Base-by-base conservation (phyloP, 2,113 vertebrate genomes). In the Menidia beryllina region DNA sequence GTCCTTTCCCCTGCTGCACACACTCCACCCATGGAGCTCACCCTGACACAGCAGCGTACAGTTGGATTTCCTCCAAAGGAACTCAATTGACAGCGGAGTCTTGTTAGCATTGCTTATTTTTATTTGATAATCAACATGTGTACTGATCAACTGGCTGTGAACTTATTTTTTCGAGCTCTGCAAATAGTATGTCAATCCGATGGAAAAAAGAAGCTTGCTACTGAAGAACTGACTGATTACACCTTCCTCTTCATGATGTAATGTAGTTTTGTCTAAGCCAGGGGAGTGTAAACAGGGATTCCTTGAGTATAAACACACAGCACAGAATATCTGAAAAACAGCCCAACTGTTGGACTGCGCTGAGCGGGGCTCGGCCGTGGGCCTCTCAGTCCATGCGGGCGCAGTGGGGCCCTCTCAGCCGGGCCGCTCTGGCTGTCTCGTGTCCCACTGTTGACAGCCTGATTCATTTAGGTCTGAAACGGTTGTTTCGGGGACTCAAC, bases 251-350 rank as follows among this genome's bases (percentile, higher is more conserved):
- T 58, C 41, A 34, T 66, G 66, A 62, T 64, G 74, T 89, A 82
- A 85, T 88, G 72, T 85, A 80, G 86, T 90, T 81, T 78, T 69
- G 84, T 72, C 70, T 67, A 84, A 55, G n/a, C n/a, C n/a, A n/a
- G 19, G 26, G 64, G 55, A 82, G 74, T 30, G 52, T 87, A 87
- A 87, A 90, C 87, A 73, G 43, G 48, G 65, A 36, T 82, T 79
- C 66, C 53, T 48, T 6, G 63, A 83, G 72, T 82, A 53, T 91
- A 87, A 90, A 90, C 82, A 87, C 9, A 30, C 59, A 23, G 30
- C 77, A 76, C 41, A 72, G 81, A 81, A 80, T 84, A 75, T 86
- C 78, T 84, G 72, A 64, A 77, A 66, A 68, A 79, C 57, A 61
- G 71, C 49, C 54, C 17, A 30, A 24, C 41, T 52, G 21, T 72